Conservation (phyloP, 23 tunicate species). For the Trididemnum miniatum region DNA sequence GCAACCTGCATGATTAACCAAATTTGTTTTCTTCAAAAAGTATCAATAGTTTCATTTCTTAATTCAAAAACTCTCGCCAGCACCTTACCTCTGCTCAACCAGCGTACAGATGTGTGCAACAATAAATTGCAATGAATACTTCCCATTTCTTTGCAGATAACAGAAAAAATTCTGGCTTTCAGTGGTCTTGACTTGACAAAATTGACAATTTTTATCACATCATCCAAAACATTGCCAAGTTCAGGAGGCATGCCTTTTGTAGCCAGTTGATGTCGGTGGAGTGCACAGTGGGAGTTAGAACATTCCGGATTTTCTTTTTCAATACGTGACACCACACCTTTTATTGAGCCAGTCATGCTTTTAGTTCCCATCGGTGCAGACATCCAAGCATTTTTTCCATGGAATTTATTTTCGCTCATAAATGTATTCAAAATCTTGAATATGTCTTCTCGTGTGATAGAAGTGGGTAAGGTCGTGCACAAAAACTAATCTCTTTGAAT, state of each 20-base stretch:
- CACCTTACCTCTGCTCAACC: constrained; percentile 21
- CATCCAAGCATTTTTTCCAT: constrained; percentile 5
- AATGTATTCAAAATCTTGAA: background rate
- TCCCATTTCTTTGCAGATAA: constrained; percentile 8
- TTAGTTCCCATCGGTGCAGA: constrained; percentile 4
- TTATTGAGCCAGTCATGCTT: constrained; percentile 20
- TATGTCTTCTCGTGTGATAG: background rate
- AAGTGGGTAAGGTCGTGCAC: constrained; percentile 11
- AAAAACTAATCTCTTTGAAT: constrained; percentile 6
- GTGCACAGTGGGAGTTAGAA: constrained; percentile 7
- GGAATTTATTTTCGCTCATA: constrained; percentile 3
- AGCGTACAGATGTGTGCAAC: constrained; percentile 22
- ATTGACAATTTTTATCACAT: no score
- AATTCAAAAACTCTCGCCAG: background rate
- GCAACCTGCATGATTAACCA: constrained; percentile 6
- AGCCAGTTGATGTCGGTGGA: constrained; percentile 9
- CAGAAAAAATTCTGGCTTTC: constrained; percentile 1
- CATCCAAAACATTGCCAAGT: no score
- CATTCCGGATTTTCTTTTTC: constrained; percentile 6
- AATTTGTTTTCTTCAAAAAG: constrained; percentile 1
- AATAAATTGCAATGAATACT: constrained; percentile 2
- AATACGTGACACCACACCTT: background rate
- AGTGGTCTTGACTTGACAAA: constrained; percentile 9
- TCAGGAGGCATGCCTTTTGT: no score
- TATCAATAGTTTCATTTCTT: background rate